phyloP scores from a whole-genome alignment of 2,113 vertebrate species.

The Rhipidura dahli region DNA sequence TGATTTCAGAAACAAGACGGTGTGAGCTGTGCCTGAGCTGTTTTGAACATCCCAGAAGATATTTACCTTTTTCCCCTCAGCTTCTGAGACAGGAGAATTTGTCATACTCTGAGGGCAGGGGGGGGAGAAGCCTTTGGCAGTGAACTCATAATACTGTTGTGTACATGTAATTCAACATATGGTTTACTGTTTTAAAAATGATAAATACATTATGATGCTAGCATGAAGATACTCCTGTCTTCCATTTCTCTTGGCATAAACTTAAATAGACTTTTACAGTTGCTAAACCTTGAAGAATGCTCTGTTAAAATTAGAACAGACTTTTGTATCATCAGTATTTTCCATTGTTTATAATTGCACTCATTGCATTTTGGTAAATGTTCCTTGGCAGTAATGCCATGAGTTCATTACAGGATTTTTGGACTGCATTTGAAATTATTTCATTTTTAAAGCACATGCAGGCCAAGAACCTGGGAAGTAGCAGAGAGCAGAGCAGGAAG shows the following conservation, averaged over 20 bases:
- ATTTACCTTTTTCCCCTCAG: neutral
- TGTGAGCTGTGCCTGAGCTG: neutral
- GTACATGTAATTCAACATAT: neutral
- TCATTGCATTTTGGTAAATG: slow-evolving; percentile 12
- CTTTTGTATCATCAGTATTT: slow-evolving; percentile 16
- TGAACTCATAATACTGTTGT: neutral
- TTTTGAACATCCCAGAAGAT: neutral
- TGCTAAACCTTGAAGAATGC: slow-evolving; percentile 23
- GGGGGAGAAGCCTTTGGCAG: neutral
- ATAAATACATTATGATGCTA: neutral
- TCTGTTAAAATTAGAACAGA: slow-evolving; percentile 41
- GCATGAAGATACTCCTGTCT: neutral
- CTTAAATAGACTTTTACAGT: neutral
- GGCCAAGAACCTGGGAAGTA: neutral
- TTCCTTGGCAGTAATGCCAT: neutral
- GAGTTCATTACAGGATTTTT: neutral
- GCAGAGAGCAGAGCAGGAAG: neutral
- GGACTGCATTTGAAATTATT: neutral
- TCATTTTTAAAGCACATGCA: neutral
- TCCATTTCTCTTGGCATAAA: neutral
- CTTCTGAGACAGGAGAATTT: neutral
- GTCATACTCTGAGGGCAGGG: accelerated
- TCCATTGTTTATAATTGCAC: slow-evolving; percentile 31
- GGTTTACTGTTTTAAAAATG: neutral
- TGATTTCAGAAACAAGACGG: neutral